Evolutionary conservation across 2,797 vertebrate species (phyloP).

Genomic region (Enteromius mattozi): DNA sequence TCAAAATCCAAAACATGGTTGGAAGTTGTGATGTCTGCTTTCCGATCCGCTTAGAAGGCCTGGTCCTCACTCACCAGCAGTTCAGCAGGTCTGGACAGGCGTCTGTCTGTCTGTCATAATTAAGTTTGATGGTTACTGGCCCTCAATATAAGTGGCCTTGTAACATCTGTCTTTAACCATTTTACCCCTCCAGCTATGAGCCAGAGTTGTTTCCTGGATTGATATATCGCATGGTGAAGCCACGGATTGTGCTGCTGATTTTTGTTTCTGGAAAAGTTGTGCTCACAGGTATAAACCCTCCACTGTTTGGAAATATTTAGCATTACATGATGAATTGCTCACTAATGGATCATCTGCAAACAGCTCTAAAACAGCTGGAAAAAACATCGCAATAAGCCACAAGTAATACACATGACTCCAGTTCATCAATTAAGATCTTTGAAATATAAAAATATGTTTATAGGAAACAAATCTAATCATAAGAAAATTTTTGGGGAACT

Average conservation of each 20-base stretch:
- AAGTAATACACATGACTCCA: neutral
- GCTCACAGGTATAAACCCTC: constrained; percentile 84
- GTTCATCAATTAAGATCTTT: neutral
- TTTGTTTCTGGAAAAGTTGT: constrained; percentile 99
- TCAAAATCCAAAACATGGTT: constrained; percentile 99
- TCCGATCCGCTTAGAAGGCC: constrained; percentile 90
- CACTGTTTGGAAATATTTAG: neutral
- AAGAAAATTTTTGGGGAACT: neutral
- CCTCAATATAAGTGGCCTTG: neutral
- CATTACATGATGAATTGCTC: neutral
- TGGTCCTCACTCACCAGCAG: constrained; percentile 93
- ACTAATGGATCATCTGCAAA: neutral
- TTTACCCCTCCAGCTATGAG: constrained; percentile 84
- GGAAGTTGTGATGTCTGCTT: constrained; percentile 96
- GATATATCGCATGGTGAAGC: constrained; percentile 97
- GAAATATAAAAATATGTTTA: neutral
- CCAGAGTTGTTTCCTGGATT: constrained; percentile 96
- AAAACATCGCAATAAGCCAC: neutral
- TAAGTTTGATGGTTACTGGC: neutral
- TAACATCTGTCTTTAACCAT: constrained; percentile 21
- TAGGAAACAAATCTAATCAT: neutral
- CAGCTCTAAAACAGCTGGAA: neutral
- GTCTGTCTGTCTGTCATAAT: neutral
- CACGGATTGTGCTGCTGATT: constrained; percentile 93
- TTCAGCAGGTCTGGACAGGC: constrained; percentile 87